phyloP scores from a whole-genome alignment of 2,113 vertebrate species.

The Bagarius yarrelli region DNA sequence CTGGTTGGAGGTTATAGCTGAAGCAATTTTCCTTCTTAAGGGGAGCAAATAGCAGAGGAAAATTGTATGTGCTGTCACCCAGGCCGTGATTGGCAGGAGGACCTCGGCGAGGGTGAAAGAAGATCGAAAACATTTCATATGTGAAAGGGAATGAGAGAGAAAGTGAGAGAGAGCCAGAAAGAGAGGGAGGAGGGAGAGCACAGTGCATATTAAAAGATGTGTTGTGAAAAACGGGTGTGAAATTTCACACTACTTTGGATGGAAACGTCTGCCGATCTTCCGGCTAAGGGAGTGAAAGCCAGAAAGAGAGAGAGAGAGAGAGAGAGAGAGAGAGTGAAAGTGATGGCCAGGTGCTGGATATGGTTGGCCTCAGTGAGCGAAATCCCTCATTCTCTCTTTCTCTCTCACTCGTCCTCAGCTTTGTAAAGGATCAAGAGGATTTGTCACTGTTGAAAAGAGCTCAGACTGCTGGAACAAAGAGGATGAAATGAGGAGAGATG shows the following conservation, averaged over 20 bases:
- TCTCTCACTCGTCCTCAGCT: conserved; percentile 50
- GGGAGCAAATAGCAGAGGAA: conserved; percentile 74
- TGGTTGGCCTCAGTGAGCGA: conserved; percentile 50
- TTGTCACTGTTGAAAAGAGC: conserved; percentile 62
- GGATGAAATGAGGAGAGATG: conserved; percentile 26
- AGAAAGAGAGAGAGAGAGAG: conserved; percentile 1
- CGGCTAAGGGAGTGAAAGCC: conserved; percentile 52
- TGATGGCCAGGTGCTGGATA: conserved; percentile 52
- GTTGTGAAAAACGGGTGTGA: conserved; percentile 75
- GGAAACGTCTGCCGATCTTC: conserved; percentile 67
- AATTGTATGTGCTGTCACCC: conserved; percentile 76
- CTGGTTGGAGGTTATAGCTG: conserved; percentile 73
- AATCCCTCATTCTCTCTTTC: conserved; percentile 26
- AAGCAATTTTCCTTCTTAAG: conserved; percentile 83
- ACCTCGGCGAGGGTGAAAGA: conserved; percentile 58
- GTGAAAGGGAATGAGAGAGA: conserved; percentile 29
- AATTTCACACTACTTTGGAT: conserved; percentile 70
- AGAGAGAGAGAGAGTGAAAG: conserved; percentile 28
- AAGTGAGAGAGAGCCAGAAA: not conserved
- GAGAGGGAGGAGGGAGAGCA: conserved; percentile 2
- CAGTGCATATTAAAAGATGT: conserved; percentile 47
- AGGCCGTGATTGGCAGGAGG: conserved; percentile 69
- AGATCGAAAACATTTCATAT: conserved; percentile 74
- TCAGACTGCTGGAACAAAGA: conserved; percentile 62
- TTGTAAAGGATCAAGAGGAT: conserved; percentile 66